Conservation (phyloP, 1,140 invertebrate genomes). For the Scaptomyza montana region DNA sequence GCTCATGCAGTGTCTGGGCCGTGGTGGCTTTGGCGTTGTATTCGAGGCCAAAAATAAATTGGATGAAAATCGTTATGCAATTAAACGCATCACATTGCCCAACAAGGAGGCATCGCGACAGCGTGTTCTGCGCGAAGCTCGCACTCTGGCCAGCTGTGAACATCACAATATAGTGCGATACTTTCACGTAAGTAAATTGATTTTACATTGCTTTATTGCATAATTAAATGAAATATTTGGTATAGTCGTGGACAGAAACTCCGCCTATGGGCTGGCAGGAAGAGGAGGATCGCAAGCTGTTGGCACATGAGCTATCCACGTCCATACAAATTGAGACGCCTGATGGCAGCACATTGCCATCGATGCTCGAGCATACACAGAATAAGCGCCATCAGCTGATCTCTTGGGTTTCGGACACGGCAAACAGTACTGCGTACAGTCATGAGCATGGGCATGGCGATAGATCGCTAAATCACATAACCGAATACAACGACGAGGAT, state of each 20-base stretch:
- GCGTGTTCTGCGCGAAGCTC: constrained; percentile 96
- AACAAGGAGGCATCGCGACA: constrained; percentile 91
- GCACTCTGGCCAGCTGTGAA: constrained; percentile 96
- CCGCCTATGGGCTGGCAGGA: constrained; percentile 95
- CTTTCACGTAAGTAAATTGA: constrained; percentile 85
- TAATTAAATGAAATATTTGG: constrained; percentile 84
- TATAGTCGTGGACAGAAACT: constrained; percentile 96
- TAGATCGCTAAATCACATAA: constrained; percentile 28
- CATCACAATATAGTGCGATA: constrained; percentile 97
- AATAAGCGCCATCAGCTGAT: constrained; percentile 63
- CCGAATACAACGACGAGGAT: constrained; percentile 49
- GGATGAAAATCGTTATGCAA: constrained; percentile 97
- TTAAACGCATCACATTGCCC: constrained; percentile 96
- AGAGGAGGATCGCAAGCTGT: constrained; percentile 88
- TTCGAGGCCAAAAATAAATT: constrained; percentile 98
- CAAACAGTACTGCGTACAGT: constrained; percentile 64
- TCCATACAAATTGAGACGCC: constrained; percentile 82
- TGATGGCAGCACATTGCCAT: constrained; percentile 71
- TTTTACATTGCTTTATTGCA: not conserved
- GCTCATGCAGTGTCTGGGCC: constrained; percentile 92
- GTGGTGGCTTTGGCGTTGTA: constrained; percentile 98
- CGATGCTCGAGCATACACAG: constrained; percentile 47
- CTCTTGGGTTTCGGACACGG: constrained; percentile 77
- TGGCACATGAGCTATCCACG: constrained; percentile 83
- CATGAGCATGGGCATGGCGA: constrained; percentile 45